These are phyloP conservation scores for Galeruca laticollis DNA, from an alignment of 2,888 invertebrate genomes.

Conservation along the genomic window DNA sequence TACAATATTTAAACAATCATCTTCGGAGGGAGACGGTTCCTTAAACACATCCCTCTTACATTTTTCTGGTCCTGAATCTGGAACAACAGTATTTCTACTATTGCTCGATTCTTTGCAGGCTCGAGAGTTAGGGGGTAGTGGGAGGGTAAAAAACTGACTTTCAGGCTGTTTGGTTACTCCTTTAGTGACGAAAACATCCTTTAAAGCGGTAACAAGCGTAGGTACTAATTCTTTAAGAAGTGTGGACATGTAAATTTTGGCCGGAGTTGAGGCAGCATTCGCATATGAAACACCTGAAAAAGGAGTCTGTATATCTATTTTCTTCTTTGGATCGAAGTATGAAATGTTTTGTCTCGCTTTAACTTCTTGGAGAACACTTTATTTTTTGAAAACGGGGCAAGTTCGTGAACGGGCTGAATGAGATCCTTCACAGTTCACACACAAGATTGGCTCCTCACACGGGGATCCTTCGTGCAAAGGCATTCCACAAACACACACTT, in stretches of 20 bases:
- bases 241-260: too few relatives aligned
- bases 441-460: too few relatives aligned
- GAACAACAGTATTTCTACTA: too few relatives aligned
- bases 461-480: too few relatives aligned
- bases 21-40: too few relatives aligned
- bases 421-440: too few relatives aligned
- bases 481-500: too few relatives aligned
- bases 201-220: constrained; percentile 4
- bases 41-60: too few relatives aligned
- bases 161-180: constrained; percentile 4
- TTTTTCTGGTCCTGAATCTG: too few relatives aligned
- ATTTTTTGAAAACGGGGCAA: constrained; percentile 1
- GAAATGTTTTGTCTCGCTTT: constrained; percentile 10
- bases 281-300: background rate
- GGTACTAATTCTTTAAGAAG: background rate
- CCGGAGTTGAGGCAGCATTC: too few relatives aligned
- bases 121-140: background rate
- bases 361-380: constrained; percentile 2
- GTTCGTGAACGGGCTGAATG: background rate
- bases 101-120: too few relatives aligned
- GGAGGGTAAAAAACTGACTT: background rate
- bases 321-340: constrained; percentile 6
- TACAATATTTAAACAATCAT: too few relatives aligned
- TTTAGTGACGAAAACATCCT: background rate
- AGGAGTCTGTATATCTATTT: constrained; percentile 7